Evolutionary conservation across 2,113 vertebrate genomes (phyloP).

Genomic region (Varanus salvator): DNA sequence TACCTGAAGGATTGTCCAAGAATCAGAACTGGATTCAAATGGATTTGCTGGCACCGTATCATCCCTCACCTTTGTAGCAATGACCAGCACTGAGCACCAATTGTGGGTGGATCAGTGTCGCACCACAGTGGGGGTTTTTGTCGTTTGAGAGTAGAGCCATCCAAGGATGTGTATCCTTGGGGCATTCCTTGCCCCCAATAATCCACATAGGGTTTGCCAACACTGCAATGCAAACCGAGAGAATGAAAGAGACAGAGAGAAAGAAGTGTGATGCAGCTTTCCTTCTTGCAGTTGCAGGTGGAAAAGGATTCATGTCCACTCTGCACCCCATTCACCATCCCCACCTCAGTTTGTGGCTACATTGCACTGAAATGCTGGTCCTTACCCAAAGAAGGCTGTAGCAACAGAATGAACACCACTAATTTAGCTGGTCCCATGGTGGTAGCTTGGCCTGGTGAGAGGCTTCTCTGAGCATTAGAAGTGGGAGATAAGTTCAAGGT

Average conservation of each 20-base stretch:
- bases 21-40: not conserved
- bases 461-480: too few relatives aligned
- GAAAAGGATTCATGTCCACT: too few relatives aligned
- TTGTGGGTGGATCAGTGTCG: not conserved
- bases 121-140: not conserved
- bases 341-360: too few relatives aligned
- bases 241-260: not conserved
- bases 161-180: not conserved
- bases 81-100: conserved; percentile 16
- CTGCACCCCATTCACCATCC: not conserved
- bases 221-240: not conserved
- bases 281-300: not conserved
- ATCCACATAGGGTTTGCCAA: not conserved
- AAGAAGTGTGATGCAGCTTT: too few relatives aligned
- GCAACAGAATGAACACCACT: too few relatives aligned
- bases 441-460: too few relatives aligned
- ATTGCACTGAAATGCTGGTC: too few relatives aligned
- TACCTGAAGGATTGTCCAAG: not conserved
- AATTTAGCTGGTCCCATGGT: too few relatives aligned
- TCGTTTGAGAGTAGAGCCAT: not conserved
- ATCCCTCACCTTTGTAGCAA: not conserved
- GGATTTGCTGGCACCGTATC: not conserved
- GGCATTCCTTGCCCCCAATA: not conserved
- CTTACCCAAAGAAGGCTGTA: too few relatives aligned
- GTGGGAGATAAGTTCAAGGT: too few relatives aligned